These are phyloP conservation scores for Hypercompe scribonia DNA, from an alignment of 2,888 invertebrate genomes.

Conservation along the genomic window DNA sequence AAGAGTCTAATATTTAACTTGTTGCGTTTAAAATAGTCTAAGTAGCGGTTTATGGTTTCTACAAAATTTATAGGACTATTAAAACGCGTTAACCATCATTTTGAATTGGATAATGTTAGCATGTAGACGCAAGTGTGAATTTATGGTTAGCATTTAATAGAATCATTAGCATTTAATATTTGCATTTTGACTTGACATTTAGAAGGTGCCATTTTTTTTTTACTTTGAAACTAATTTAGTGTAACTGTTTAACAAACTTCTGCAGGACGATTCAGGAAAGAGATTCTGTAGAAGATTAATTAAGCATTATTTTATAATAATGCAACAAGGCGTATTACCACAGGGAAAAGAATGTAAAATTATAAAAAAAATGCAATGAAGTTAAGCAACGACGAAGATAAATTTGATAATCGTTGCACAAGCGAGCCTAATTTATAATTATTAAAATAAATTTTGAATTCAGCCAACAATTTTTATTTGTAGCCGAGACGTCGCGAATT, in stretches of 20 bases:
- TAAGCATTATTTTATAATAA: no score
- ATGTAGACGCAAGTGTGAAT: neutral
- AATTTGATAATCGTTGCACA: neutral
- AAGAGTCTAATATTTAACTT: neutral
- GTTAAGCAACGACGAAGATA: neutral
- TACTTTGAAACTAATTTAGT: neutral
- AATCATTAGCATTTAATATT: no score
- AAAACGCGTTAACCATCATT: neutral
- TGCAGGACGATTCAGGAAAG: no score
- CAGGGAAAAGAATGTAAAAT: neutral
- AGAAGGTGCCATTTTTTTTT: neutral
- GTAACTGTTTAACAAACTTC: neutral
- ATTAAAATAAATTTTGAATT: slow-evolving; percentile 4
- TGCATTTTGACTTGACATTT: neutral
- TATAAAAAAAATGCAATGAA: neutral
- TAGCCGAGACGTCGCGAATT: neutral
- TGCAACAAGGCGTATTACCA: no score
- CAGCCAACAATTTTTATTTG: slow-evolving; percentile 2
- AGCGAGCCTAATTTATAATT: slow-evolving; percentile 1
- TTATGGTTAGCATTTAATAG: neutral
- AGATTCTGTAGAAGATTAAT: neutral
- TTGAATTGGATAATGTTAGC: neutral
- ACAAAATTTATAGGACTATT: neutral
- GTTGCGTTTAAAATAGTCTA: neutral
- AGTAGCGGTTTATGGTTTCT: neutral